Conservation (phyloP, 2,888 invertebrate genomes). For the Leucophenga montana region DNA sequence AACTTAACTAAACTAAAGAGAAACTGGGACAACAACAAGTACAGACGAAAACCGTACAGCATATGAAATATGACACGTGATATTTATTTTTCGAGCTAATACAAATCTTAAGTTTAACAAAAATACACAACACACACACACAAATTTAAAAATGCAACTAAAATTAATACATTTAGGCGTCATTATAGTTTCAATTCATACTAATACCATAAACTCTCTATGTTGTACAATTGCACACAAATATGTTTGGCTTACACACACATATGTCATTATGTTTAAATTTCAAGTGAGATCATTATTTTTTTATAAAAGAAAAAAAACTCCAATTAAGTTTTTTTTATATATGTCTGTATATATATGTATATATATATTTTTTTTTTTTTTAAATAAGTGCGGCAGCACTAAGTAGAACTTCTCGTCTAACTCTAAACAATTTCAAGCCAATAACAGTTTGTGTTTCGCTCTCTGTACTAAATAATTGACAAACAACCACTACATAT, state of each 20-base stretch:
- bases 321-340: neutral
- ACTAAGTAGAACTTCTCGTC: too few relatives aligned
- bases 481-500: too few relatives aligned
- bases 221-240: neutral
- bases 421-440: too few relatives aligned
- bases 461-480: too few relatives aligned
- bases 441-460: too few relatives aligned
- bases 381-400: too few relatives aligned
- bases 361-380: too few relatives aligned
- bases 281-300: neutral
- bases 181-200: conserved; percentile 12
- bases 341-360: neutral
- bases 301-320: conserved; percentile 4
- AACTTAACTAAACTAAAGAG: conserved; percentile 19
- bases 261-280: conserved; percentile 14
- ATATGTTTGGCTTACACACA: neutral
- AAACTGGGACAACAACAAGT: conserved; percentile 10
- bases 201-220: too few relatives aligned
- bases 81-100: conserved; percentile 3
- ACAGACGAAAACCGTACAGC: conserved; percentile 15
- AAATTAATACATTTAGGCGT: conserved; percentile 27
- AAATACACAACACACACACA: conserved; percentile 5
- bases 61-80: conserved; percentile 22
- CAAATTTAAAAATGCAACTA: conserved; percentile 11
- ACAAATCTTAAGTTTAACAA: conserved; percentile 10